Evolutionary conservation across 2,113 vertebrate genomes (phyloP), one percentile per base, ranked within the genome.

Genomic region (Hydropotes inermis): DNA sequence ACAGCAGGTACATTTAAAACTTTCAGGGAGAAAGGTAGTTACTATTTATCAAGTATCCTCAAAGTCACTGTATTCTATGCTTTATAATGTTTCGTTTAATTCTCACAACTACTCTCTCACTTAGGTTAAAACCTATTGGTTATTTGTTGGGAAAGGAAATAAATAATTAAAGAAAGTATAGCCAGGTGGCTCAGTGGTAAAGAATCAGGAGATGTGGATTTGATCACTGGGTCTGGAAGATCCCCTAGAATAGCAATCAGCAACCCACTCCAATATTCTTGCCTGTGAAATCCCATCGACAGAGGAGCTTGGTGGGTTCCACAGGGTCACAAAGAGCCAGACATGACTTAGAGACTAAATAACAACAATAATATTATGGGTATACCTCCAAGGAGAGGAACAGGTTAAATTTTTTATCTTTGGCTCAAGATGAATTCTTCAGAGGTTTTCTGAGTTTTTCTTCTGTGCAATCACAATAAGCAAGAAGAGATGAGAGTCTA

Each of bases 401-500:
- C 28, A 67, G 36, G 88, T 67, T 52, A 95, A 70, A 89, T 84
- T 7, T 25, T 84, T 89, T 54, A 52, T 58, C 88, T 94, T 85
- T 47, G 70, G 27, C 14, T 92, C 15, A 57, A 21, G 14, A 43
- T 87, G 67, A 95, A 74, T 83, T 79, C 45, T 96, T 97, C 6
- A 30, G 28, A 89, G 19, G 52, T 91, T 91, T 92, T 88, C 39
- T 60, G 50, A 54, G 19, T 58, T 93, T 96, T 92, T 76, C n/a
- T 81, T 89, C 43, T 74, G 39, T 85, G 81, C 90, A 96, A 95
- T 95, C 47, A 92, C 45, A 93, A 33, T 30, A 88, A 79, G 2
- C 27, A 85, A 57, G 50, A 87, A 74, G 33, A 60, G 54, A 43
- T 7, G 55, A 87, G 54, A n/a, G 23, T 97, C n/a, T 45, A 76